Evolutionary conservation across 2,888 invertebrate genomes (phyloP).

Genomic region (Zaprionus obscuricornis): DNA sequence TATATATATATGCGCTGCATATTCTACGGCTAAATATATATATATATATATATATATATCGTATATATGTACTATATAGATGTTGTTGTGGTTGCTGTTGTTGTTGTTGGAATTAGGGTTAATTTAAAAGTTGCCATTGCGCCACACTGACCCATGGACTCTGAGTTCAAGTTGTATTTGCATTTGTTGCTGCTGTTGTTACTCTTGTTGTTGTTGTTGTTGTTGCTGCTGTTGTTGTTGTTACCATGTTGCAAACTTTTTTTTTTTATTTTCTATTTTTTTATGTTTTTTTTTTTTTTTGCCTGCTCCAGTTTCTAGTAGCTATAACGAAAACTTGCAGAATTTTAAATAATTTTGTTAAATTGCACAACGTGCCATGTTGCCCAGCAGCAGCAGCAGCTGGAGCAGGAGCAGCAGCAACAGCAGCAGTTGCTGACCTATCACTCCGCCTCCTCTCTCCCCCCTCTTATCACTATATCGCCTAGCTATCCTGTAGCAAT

Average conservation of each 20-base stretch:
- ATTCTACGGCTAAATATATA: too few species aligned
- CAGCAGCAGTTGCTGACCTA: conserved; percentile 15
- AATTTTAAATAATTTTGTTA: conserved; percentile 75
- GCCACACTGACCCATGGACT: conserved; percentile 64
- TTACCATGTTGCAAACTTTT: conserved; percentile 61
- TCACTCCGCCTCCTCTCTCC: neutral
- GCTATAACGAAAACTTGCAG: conserved; percentile 55
- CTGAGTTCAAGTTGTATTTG: conserved; percentile 31
- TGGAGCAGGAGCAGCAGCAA: too few species aligned
- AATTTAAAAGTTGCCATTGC: conserved; percentile 75
- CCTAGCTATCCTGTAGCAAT: neutral
- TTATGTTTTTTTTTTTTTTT: too few species aligned
- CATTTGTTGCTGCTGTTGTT: conserved; percentile 9
- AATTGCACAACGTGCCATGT: conserved; percentile 72
- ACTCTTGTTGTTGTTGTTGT: conserved; percentile 28
- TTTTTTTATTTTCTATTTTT: too few species aligned
- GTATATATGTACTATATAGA: neutral
- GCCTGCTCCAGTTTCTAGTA: conserved; percentile 47
- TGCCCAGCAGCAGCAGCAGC: too few species aligned
- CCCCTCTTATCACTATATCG: neutral
- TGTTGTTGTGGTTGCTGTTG: conserved; percentile 31
- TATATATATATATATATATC: conserved; percentile 9
- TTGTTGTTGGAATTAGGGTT: conserved; percentile 72
- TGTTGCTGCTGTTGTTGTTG: conserved; percentile 31
- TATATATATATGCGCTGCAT: conserved; percentile 22